Evolutionary conservation across 2,797 vertebrate genomes (phyloP).

Genomic region (Chiloscyllium punctatum): DNA sequence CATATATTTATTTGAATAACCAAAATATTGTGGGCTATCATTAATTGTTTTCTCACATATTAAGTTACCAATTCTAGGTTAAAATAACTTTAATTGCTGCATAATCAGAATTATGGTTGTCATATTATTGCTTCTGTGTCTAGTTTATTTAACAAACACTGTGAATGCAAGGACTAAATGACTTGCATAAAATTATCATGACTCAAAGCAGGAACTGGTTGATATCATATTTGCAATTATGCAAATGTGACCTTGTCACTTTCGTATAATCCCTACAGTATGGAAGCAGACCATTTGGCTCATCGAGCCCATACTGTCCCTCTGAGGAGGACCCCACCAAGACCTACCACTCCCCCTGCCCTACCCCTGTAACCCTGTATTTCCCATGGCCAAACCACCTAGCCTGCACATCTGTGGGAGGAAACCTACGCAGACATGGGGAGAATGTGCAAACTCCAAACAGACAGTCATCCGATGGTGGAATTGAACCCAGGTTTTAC

Average conservation of each 20-base stretch:
- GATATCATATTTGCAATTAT: neutral
- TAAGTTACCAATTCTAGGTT: neutral
- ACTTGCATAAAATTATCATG: neutral
- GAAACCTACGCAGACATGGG: too few relatives aligned
- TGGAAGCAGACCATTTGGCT: too few relatives aligned
- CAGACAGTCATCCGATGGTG: too few relatives aligned
- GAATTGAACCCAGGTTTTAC: neutral
- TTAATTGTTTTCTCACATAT: neutral
- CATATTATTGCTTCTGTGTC: neutral
- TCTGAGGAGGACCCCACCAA: too few relatives aligned
- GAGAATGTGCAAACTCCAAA: too few relatives aligned
- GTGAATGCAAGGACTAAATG: neutral
- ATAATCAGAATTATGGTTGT: neutral
- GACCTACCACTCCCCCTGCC: too few relatives aligned
- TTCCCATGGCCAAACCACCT: too few relatives aligned
- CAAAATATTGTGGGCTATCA: neutral
- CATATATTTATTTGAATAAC: neutral
- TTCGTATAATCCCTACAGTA: neutral
- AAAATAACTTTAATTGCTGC: neutral
- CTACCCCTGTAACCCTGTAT: too few relatives aligned
- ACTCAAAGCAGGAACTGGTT: neutral
- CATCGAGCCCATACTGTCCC: too few relatives aligned
- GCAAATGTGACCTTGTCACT: neutral
- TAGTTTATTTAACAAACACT: neutral
- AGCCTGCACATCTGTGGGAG: too few relatives aligned